Percentiles rank a stretch among this genome's conserved stretches.
phyloP scores from a whole-genome alignment of 2,888 invertebrate species.

The Formica aserva region DNA sequence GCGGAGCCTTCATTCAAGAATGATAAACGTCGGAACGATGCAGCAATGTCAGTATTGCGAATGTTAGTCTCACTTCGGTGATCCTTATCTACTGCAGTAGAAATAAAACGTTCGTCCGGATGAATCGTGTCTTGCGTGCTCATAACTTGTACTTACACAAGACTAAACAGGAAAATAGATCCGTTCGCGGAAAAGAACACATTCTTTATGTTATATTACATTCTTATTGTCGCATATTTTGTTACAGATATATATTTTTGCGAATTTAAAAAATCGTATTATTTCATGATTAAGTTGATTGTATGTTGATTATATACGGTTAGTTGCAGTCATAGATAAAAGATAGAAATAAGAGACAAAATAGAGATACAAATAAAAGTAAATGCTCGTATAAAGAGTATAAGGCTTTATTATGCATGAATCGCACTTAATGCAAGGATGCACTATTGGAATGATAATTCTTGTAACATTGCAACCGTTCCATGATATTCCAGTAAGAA shows the following conservation, averaged over 20 bases:
- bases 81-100: slow-evolving; percentile 17
- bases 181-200: background rate
- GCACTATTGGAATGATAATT: slow-evolving; percentile 1
- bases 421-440: slow-evolving; percentile 20
- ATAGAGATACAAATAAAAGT: background rate
- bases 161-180: slow-evolving; percentile 10
- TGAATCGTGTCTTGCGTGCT: slow-evolving; percentile 24
- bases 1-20: slow-evolving; percentile 16
- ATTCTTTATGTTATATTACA: background rate
- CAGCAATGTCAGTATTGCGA: slow-evolving; percentile 20
- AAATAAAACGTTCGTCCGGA: slow-evolving; percentile 20
- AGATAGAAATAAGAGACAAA: background rate
- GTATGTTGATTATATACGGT: background rate
- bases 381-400: slow-evolving; percentile 2
- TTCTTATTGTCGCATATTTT: background rate
- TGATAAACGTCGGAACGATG: slow-evolving; percentile 44
- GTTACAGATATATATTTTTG: background rate
- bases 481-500: slow-evolving; percentile 25
- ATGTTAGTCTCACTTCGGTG: slow-evolving; percentile 59
- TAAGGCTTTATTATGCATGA: background rate
- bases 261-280: background rate
- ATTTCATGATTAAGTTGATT: background rate
- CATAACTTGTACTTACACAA: slow-evolving; percentile 44
- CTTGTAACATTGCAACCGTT: background rate
- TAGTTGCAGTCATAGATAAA: background rate